Evolutionary conservation across 2,797 vertebrate species (phyloP), one percentile per base, ranked within the genome.

Genomic region (Clarias platycephalus): DNA sequence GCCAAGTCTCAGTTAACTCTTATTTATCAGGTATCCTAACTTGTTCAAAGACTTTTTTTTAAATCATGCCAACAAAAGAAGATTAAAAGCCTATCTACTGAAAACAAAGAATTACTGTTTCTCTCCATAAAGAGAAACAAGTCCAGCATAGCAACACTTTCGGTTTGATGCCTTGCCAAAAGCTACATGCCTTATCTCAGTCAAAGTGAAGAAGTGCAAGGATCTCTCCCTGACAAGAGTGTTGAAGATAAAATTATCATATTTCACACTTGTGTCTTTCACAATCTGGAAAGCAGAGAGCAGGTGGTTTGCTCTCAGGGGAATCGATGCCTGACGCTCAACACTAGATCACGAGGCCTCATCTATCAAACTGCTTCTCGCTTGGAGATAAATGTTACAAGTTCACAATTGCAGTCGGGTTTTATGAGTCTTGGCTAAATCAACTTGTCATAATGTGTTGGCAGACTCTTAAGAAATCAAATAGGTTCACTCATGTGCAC

Each of bases 241-340:
- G 89, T 85, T 86, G 88, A 84, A 88, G 87, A 90, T 88, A 89
- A 88, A 84, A 88, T 86, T 89, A 87, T 90, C 89, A 89, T 89
- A 91, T 88, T 88, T 89, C 87, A 87, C 88, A 88, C 87, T 88
- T 87, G 83, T 90, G 89, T 90, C 88, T 88, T 81, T 88, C 88
- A 90, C 89, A 90, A 88, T 89, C 87, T 90, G 87, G 88, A 86
- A 89, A 88, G 89, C 83, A 85, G 83, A 87, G 88, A 90, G 89
- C 90, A 91, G 90, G 90, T 91, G 90, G 90, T 89, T 87, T 84
- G 85, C 88, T 87, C 90, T 87, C 89, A 86, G 84, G 90, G 89
- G 90, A 90, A 82, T 85, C 67, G 49, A 83, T 82, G 89, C 87
- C 86, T 90, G 89, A 89, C 85, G 85, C 88, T 88, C 86, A 83